These are phyloP conservation scores for Drosophila prostipennis DNA, from an alignment of 2,888 invertebrate species.

Conservation along the genomic window DNA sequence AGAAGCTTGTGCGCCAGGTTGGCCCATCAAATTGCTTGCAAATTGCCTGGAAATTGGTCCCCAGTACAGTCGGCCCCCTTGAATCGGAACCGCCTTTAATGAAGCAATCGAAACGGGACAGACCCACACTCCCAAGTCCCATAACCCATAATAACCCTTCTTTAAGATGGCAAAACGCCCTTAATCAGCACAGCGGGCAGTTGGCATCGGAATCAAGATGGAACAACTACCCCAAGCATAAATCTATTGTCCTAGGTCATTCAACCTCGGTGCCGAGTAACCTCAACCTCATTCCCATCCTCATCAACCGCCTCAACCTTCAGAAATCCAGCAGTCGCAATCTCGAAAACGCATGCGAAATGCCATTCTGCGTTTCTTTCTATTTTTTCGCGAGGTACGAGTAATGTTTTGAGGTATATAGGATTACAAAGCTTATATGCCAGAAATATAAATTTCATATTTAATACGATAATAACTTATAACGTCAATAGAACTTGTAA, in stretches of 20 bases:
- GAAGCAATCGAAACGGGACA: slow-evolving; percentile 66
- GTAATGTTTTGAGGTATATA: neutral
- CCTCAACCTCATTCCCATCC: slow-evolving; percentile 55
- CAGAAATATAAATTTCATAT: neutral
- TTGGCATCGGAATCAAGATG: slow-evolving; percentile 43
- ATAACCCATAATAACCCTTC: slow-evolving; percentile 60
- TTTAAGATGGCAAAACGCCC: slow-evolving; percentile 71
- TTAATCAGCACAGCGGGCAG: slow-evolving; percentile 76
- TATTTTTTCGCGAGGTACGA: slow-evolving; percentile 11
- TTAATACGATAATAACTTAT: too few relatives aligned
- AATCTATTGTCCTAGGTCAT: slow-evolving; percentile 77
- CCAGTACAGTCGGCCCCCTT: slow-evolving; percentile 23
- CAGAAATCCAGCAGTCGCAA: slow-evolving; percentile 34
- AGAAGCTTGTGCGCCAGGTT: slow-evolving; percentile 50
- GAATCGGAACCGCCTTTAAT: slow-evolving; percentile 40
- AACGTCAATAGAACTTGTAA: too few relatives aligned
- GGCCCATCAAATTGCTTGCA: slow-evolving; percentile 67
- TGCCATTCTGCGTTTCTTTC: slow-evolving; percentile 63
- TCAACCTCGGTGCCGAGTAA: slow-evolving; percentile 61
- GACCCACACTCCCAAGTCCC: slow-evolving; percentile 21
- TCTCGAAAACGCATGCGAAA: slow-evolving; percentile 63
- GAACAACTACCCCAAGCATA: slow-evolving; percentile 74
- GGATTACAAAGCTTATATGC: neutral
- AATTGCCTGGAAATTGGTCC: slow-evolving; percentile 70
- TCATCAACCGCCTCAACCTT: slow-evolving; percentile 29